Evolutionary conservation across 2,888 invertebrate species (phyloP).

Genomic region (Scaptomyza reducta): DNA sequence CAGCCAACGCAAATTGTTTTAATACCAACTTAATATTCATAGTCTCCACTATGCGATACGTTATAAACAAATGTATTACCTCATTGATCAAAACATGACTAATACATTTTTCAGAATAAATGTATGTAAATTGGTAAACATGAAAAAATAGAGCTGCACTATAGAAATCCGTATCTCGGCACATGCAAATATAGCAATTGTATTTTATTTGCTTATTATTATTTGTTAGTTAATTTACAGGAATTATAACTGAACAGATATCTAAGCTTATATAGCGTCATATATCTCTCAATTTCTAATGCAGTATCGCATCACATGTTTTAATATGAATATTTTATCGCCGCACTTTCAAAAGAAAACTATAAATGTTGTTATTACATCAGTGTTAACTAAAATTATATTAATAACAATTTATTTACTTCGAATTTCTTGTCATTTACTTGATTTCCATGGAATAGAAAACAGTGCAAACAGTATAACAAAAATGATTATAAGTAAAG

Average conservation of each 20-base stretch:
- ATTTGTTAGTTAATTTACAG: neutral
- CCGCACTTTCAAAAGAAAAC: neutral
- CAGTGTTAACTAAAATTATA: neutral
- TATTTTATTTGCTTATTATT: neutral
- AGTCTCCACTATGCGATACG: neutral
- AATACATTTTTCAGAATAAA: constrained; percentile 4
- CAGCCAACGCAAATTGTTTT: neutral
- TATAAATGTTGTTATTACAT: constrained; percentile 1
- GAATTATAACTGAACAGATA: neutral
- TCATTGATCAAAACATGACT: constrained; percentile 19
- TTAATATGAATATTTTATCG: neutral
- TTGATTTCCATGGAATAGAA: neutral
- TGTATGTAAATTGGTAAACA: constrained; percentile 1
- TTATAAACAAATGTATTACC: constrained; percentile 11
- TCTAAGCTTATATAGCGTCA: neutral
- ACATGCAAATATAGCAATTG: neutral
- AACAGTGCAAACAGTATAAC: too few species aligned
- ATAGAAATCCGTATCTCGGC: neutral
- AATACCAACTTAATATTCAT: constrained; percentile 1
- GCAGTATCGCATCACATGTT: neutral
- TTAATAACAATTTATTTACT: neutral
- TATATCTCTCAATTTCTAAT: neutral
- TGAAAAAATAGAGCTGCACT: neutral
- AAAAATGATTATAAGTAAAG: too few species aligned
- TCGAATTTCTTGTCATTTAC: neutral